Conservation (phyloP, 2,888 invertebrate species). For the Xestia ashworthii region DNA sequence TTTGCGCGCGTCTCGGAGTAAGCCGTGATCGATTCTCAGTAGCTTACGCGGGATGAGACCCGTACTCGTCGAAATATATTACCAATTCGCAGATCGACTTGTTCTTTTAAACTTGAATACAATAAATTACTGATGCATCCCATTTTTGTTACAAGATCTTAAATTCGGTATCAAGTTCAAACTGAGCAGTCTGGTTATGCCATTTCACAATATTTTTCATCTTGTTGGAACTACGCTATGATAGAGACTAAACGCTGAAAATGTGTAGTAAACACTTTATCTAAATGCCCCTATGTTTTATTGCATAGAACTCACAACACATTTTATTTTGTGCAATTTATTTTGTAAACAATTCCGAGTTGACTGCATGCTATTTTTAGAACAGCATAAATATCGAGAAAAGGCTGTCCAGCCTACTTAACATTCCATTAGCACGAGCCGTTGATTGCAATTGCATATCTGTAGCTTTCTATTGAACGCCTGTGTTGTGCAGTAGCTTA, state of each 20-base stretch:
- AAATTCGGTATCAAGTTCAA: conserved; percentile 10
- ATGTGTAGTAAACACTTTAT: conserved; percentile 20
- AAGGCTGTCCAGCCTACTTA: conserved; percentile 42
- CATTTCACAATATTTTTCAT: not conserved
- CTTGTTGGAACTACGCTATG: not conserved
- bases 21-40: conserved; percentile 77
- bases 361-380: conserved; percentile 45
- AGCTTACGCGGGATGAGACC: conserved; percentile 66
- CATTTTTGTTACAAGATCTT: conserved; percentile 3
- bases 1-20: conserved; percentile 71
- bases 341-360: conserved; percentile 47
- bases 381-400: conserved; percentile 48
- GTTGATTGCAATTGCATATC: conserved; percentile 47
- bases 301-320: not conserved
- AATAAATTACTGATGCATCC: conserved; percentile 24
- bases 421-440: conserved; percentile 51
- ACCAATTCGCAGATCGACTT: conserved; percentile 66
- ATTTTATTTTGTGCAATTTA: conserved; percentile 36
- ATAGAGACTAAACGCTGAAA: conserved; percentile 8
- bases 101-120: conserved; percentile 55
- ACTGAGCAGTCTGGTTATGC: not conserved
- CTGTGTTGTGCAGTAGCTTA: conserved; percentile 16
- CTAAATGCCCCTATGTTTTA: conserved; percentile 31
- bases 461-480: conserved; percentile 48
- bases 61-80: conserved; percentile 69